Percentiles rank a stretch among this genome's conserved stretches.
phyloP scores from a whole-genome alignment of 2,113 vertebrate species.

The Spilogale gracilis region DNA sequence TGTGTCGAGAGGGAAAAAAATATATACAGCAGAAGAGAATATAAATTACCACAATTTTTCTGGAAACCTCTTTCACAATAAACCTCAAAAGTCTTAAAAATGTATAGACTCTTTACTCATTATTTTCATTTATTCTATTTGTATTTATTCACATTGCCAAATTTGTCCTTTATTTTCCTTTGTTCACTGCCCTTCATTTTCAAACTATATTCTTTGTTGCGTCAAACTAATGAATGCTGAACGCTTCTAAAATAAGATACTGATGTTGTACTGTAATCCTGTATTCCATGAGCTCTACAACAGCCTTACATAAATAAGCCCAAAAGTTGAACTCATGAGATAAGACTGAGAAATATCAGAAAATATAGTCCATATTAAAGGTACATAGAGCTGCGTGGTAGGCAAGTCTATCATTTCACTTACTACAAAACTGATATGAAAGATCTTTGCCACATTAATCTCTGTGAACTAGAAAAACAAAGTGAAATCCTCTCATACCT shows the following conservation, averaged over 20 bases:
- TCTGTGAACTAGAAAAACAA: slow-evolving; percentile 66
- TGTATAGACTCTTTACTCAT: not conserved
- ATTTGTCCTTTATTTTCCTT: slow-evolving; percentile 16
- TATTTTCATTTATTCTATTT: slow-evolving; percentile 52
- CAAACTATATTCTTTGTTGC: slow-evolving; percentile 47
- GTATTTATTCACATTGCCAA: slow-evolving; percentile 27
- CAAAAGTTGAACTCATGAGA: slow-evolving; percentile 73
- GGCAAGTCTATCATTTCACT: slow-evolving; percentile 66
- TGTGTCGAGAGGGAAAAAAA: not conserved
- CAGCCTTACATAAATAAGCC: slow-evolving; percentile 79
- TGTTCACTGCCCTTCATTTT: slow-evolving; percentile 43
- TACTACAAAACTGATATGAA: slow-evolving; percentile 72
- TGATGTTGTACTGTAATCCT: slow-evolving; percentile 64
- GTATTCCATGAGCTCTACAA: slow-evolving; percentile 75
- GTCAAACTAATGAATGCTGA: slow-evolving; percentile 32
- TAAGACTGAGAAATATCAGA: slow-evolving; percentile 74
- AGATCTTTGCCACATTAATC: slow-evolving; percentile 71
- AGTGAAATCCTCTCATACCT: slow-evolving; percentile 43
- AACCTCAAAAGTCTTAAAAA: slow-evolving; percentile 45
- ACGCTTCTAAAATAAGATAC: slow-evolving; percentile 74
- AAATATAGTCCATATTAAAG: slow-evolving; percentile 80
- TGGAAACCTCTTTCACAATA: not conserved
- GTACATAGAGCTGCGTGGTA: slow-evolving; percentile 69
- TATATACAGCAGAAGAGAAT: not conserved
- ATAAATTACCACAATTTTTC: slow-evolving; percentile 34